Evolutionary conservation across 1,140 invertebrate species (phyloP).

Genomic region (Ceratosolen fusciceps): DNA sequence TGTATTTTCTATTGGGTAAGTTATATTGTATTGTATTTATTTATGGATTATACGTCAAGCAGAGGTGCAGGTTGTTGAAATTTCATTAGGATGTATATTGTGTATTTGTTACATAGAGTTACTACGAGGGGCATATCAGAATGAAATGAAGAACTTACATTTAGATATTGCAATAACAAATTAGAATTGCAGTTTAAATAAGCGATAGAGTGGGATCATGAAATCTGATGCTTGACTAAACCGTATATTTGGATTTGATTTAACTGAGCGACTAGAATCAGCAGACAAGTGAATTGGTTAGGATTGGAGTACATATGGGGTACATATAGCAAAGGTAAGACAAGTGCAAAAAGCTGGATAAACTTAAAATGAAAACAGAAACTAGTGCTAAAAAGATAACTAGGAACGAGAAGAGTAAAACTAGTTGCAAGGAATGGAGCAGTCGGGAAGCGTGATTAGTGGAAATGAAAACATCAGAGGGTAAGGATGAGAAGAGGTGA

Average conservation of each 20-base stretch:
- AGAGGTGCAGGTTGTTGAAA: background rate
- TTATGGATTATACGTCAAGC: too few relatives aligned
- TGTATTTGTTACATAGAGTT: background rate
- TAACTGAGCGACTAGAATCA: too few relatives aligned
- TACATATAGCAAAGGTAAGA: background rate
- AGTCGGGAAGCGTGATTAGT: conserved; percentile 12
- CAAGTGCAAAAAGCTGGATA: background rate
- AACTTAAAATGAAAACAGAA: background rate
- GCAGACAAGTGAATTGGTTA: too few relatives aligned
- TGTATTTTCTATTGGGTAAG: background rate
- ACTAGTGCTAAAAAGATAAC: background rate
- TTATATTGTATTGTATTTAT: background rate
- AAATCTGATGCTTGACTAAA: too few relatives aligned
- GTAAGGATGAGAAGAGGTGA: background rate
- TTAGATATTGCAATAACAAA: too few relatives aligned
- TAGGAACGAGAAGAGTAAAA: background rate
- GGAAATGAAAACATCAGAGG: background rate
- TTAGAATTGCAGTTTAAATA: too few relatives aligned
- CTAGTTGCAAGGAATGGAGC: background rate
- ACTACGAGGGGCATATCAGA: too few relatives aligned
- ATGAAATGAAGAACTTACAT: too few relatives aligned
- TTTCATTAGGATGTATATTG: background rate
- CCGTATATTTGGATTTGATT: too few relatives aligned
- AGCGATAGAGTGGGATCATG: too few relatives aligned
- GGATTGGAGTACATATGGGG: too few relatives aligned